These are phyloP conservation scores for Cercopithecus neglectus DNA, from an alignment of 2,797 vertebrate species.

Conservation along the genomic window DNA sequence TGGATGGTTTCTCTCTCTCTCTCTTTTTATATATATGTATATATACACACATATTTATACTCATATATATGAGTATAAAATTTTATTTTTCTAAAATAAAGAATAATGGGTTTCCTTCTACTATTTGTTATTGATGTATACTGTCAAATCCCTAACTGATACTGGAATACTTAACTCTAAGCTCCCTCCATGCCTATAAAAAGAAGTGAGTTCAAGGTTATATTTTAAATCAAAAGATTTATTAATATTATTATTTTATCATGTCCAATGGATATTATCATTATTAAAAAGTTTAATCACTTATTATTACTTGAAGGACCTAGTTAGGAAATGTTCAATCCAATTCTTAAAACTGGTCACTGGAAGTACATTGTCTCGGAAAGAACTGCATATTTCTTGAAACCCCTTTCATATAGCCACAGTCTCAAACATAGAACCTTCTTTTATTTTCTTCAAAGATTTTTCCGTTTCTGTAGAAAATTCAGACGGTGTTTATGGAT, in stretches of 20 bases:
- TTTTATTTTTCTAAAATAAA: neutral
- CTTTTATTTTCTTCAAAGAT: neutral
- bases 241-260: neutral
- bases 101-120: neutral
- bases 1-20: neutral
- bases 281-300: neutral
- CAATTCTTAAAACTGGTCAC: neutral
- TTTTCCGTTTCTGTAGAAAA: neutral
- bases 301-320: neutral
- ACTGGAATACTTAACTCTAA: neutral
- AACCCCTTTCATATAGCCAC: neutral
- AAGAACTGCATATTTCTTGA: neutral
- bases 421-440: neutral
- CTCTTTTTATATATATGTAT: too few relatives aligned
- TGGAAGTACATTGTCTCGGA: neutral
- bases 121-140: neutral
- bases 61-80: too few relatives aligned
- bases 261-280: neutral
- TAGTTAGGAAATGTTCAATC: neutral
- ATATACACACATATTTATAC: rapidly evolving
- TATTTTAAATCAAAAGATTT: neutral
- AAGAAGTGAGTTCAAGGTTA: neutral
- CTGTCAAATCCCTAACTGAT: neutral
- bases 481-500: neutral
- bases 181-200: neutral